Evolutionary conservation across 2,113 vertebrate genomes (phyloP).

Genomic region (Mesocricetus auratus): DNA sequence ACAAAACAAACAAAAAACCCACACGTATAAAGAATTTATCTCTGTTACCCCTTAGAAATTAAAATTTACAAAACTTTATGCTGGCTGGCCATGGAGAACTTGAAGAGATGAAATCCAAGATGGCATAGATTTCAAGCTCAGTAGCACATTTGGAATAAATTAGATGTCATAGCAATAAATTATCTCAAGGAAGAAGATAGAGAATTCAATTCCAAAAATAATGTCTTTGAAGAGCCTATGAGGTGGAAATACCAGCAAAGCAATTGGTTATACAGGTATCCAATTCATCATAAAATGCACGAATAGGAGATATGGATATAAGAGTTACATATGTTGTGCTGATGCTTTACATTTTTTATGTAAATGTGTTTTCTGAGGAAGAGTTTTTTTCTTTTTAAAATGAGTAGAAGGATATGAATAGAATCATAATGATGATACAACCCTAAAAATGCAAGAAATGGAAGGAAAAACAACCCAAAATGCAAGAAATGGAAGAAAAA

Average conservation of each 20-base stretch:
- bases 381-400: background rate
- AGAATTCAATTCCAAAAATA: background rate
- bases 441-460: too few relatives aligned
- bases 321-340: background rate
- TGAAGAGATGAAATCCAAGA: background rate
- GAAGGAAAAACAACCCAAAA: too few relatives aligned
- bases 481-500: too few relatives aligned
- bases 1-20: too few relatives aligned
- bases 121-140: background rate
- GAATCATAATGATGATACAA: background rate
- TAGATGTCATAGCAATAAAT: slow-evolving; percentile 31
- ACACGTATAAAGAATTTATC: background rate
- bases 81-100: background rate
- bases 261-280: background rate
- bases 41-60: background rate
- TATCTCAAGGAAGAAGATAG: slow-evolving; percentile 15
- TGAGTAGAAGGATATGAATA: background rate
- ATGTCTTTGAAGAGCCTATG: background rate
- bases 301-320: background rate
- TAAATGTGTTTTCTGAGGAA: background rate
- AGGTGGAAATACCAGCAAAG: slow-evolving; percentile 11
- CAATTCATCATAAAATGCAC: background rate
- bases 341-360: background rate
- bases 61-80: background rate
- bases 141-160: background rate